Evolutionary conservation across 2,797 vertebrate genomes (phyloP), one percentile per base, ranked within the genome.

Genomic region (Sandelia bainsii): DNA sequence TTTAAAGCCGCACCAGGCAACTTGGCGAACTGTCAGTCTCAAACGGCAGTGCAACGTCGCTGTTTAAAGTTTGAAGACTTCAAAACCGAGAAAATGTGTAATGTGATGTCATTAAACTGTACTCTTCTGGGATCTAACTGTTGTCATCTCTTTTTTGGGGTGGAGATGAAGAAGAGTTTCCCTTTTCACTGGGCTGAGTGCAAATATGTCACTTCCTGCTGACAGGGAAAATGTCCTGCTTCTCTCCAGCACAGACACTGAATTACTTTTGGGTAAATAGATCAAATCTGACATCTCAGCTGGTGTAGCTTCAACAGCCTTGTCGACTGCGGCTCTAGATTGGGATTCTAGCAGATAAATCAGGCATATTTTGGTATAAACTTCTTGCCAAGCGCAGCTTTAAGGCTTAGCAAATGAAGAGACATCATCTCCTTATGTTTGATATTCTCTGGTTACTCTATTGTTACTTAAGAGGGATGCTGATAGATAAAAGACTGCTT

Each of bases 381-480:
- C 66, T 22, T 46, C 29, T 59, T 70, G 44, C 81, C 75, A 75
- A 82, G 62, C 22, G 59, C 62, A 40, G 70, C 65, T 73, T 82
- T 68, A 80, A 73, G 80, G 72, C 72, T 75, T 46, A 72, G 72
- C 77, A 57, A 60, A 75, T 7, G 37, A 72, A 75, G 61, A 80
- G 62, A 42, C 74, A 75, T 81, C 81, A 75, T 70, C 71, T 81
- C 67, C 52, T 71, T 23, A 3, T 53, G 64, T 69, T 51, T 16
- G 53, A 67, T 83, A 67, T 48, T 80, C 75, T 82, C 72, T 57
- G 76, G 74, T 62, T 77, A 64, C 51, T 71, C 64, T 57, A 32
- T 77, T 77, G 76, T 82, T 76, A 66, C 75, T 86, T 86, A 82
- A 89, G 86, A 84, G 66, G 81, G 87, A 87, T 83, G 82, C 73